phyloP scores from a whole-genome alignment of 1,140 invertebrate genomes.

The Eupeodes corollae region DNA sequence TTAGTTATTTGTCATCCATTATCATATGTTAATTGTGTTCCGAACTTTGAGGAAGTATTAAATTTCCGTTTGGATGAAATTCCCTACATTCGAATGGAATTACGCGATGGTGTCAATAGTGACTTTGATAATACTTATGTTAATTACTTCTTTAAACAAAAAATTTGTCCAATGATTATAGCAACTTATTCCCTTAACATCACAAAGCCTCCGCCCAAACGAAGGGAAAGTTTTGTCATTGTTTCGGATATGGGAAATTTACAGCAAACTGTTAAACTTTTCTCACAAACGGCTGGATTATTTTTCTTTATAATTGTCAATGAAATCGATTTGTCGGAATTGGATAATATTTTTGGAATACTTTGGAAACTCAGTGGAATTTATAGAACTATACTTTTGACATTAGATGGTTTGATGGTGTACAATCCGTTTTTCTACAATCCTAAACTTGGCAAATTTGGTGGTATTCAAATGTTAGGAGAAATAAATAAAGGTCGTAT shows the following conservation, averaged over 20 bases:
- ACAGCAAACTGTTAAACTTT: background rate
- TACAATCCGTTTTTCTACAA: constrained; percentile 21
- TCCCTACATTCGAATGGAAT: too few relatives aligned
- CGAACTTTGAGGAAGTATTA: too few relatives aligned
- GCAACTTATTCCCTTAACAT: too few relatives aligned
- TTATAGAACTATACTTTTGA: constrained; percentile 4
- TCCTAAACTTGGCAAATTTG: constrained; percentile 5
- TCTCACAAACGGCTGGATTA: background rate
- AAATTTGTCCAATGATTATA: too few relatives aligned
- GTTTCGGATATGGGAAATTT: background rate
- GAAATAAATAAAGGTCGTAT: background rate
- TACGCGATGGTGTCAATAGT: too few relatives aligned
- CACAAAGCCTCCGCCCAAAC: too few relatives aligned
- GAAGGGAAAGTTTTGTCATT: background rate
- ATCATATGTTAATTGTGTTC: too few relatives aligned
- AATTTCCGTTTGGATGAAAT: too few relatives aligned
- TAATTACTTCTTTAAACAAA: too few relatives aligned
- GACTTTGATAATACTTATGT: too few relatives aligned
- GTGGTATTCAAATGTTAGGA: constrained; percentile 8
- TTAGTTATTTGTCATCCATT: too few relatives aligned
- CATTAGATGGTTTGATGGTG: constrained; percentile 9
- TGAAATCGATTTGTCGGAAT: background rate
- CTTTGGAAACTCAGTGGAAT: constrained; percentile 3
- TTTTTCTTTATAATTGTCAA: background rate
- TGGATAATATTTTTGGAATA: background rate